These are phyloP conservation scores for Buathra laborator DNA, from an alignment of 2,888 invertebrate genomes.

Conservation along the genomic window DNA sequence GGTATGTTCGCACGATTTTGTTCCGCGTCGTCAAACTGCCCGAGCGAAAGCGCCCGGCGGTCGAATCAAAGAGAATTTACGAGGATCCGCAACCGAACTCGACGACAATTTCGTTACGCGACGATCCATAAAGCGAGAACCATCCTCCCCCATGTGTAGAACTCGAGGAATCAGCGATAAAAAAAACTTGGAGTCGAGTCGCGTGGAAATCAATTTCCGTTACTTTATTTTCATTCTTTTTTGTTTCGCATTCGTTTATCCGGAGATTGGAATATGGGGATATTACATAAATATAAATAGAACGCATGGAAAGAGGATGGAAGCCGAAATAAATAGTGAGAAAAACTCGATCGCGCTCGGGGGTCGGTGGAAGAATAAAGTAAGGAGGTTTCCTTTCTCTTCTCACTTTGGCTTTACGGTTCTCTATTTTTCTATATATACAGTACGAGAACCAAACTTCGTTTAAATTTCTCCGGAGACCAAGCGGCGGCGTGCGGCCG, in stretches of 20 bases:
- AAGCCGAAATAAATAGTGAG: slow-evolving; percentile 36
- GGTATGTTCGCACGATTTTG: not conserved
- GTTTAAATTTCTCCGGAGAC: slow-evolving; percentile 52
- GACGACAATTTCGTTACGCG: slow-evolving; percentile 24
- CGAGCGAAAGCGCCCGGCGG: slow-evolving; percentile 13
- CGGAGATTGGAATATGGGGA: not conserved
- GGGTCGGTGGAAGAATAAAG: not conserved
- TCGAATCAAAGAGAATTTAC: slow-evolving; percentile 56
- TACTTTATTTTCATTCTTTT: not conserved
- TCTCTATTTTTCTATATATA: slow-evolving; percentile 18
- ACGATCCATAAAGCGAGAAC: slow-evolving; percentile 34
- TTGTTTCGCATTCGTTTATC: not conserved
- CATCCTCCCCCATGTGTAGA: not conserved
- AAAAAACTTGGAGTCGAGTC: slow-evolving; percentile 22
- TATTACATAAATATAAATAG: slow-evolving; percentile 21
- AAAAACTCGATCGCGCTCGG: slow-evolving; percentile 35
- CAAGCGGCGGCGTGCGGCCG: slow-evolving; percentile 3
- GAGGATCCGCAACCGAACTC: slow-evolving; percentile 30
- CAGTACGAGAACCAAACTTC: slow-evolving; percentile 20
- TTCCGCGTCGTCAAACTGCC: slow-evolving; percentile 38
- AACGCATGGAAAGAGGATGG: not conserved
- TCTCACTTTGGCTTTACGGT: not conserved
- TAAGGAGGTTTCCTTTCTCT: not conserved
- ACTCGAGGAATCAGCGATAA: slow-evolving; percentile 11
- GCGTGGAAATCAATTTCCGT: slow-evolving; percentile 33